These are phyloP conservation scores for Molossus alvarezi DNA, from an alignment of 2,797 vertebrate genomes.

Conservation along the genomic window DNA sequence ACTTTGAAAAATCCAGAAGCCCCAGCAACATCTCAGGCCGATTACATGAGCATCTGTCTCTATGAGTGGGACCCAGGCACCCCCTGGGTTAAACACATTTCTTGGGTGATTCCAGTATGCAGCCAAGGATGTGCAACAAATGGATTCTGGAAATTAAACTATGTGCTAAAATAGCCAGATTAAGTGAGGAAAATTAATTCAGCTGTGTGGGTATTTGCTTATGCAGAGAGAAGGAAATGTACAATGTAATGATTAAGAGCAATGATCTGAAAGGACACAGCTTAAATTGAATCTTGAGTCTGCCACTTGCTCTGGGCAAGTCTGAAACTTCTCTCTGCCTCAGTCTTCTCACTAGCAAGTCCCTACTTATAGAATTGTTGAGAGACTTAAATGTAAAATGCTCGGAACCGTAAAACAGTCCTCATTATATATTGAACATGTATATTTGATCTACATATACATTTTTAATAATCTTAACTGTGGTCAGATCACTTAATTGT, in stretches of 20 bases:
- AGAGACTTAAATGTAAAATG: constrained; percentile 29
- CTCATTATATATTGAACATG: background rate
- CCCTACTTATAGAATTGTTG: background rate
- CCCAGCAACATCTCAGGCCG: background rate
- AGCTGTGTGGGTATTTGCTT: background rate
- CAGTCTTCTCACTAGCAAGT: background rate
- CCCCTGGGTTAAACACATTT: background rate
- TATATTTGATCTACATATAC: background rate
- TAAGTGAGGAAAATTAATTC: constrained; percentile 17
- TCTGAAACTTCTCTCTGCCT: background rate
- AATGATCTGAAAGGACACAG: background rate
- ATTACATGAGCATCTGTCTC: background rate
- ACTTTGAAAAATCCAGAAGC: constrained; percentile 34
- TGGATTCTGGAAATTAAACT: background rate
- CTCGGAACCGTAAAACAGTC: background rate
- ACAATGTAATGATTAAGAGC: background rate
- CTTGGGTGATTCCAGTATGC: background rate
- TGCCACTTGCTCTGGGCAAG: background rate
- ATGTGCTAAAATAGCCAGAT: background rate
- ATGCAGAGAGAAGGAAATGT: background rate
- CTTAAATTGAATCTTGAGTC: background rate
- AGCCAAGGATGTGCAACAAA: background rate
- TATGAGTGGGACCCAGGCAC: background rate
- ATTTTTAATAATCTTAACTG: constrained; percentile 37
- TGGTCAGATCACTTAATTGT: constrained; percentile 13